Base-by-base conservation (phyloP, 2,113 vertebrate genomes). In the Pionites leucogaster region DNA sequence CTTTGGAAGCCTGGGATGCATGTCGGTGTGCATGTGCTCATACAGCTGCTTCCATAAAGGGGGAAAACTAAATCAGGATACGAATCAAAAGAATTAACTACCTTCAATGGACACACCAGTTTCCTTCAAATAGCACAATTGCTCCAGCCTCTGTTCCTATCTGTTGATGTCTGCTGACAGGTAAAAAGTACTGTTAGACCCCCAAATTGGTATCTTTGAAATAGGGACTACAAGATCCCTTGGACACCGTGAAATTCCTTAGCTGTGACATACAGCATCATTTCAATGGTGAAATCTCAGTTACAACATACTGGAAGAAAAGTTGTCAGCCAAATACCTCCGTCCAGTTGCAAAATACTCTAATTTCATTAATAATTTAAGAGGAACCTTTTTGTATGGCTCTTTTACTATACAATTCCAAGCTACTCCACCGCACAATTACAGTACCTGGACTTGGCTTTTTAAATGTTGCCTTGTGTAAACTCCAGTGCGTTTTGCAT, bases 381-480 rank as follows among this genome's bases (percentile, higher is more conserved):
- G 2, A 94, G 44, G 50, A 90, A 69, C 86, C 88, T 95, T 93
- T 96, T 69, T 59, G 84, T 46, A 41, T 28, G 41, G 86, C 35
- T 93, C 65, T 96, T 95, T 93, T 96, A 94, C 96, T 96, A 96
- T 92, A 94, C 80, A 92, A 87, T 74, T 95, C 92, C 87, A 92
- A 95, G 91, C 1, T 15, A 95, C 70, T 93, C 86, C 71, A 14
- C 60, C 92, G 90, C 37, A 29, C 95, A 95, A 95, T 89, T 97
- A 96, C 60, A 96, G 85, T 67, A 95, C 70, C 93, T 91, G 92
- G 95, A 49, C 28, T 96, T 96, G 94, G 78, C 92, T 95, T 97
- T 97, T 97, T 77, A 95, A 95, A 88, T 71, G 89, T 18, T 80
- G 72, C 92, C 93, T 92, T 59, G 81, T 90, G 82, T 93, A 95